Percentiles rank a stretch among this genome's conserved stretches.
Evolutionary conservation across 2,888 invertebrate genomes (phyloP).

Genomic region (Mythimna vitellina): DNA sequence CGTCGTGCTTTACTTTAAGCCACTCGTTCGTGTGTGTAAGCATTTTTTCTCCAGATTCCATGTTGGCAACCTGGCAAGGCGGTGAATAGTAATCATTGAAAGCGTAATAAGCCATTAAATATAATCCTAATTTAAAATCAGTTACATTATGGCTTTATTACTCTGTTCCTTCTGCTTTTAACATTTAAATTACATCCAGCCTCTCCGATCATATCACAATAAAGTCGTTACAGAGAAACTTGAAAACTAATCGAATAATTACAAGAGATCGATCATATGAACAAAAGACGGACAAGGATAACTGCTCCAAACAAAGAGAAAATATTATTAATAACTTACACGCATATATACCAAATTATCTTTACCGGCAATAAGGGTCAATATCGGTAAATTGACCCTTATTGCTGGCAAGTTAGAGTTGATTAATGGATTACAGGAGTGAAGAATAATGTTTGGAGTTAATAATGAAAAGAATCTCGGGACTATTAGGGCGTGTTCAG

Average conservation of each 20-base stretch:
- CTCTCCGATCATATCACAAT: constrained; percentile 50
- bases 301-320: constrained; percentile 72
- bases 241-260: constrained; percentile 65
- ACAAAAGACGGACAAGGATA: constrained; percentile 67
- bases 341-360: constrained; percentile 49
- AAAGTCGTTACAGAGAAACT: constrained; percentile 54
- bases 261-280: constrained; percentile 61
- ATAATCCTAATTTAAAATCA: background rate
- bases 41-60: too few relatives aligned
- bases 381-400: constrained; percentile 36
- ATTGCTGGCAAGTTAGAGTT: constrained; percentile 25
- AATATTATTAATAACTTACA: constrained; percentile 79
- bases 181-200: constrained; percentile 40
- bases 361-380: constrained; percentile 1
- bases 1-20: too few relatives aligned
- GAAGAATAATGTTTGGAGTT: constrained; percentile 68
- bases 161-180: background rate
- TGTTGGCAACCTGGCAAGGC: too few relatives aligned
- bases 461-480: constrained; percentile 82
- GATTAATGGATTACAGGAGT: constrained; percentile 26
- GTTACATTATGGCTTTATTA: background rate
- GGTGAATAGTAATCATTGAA: too few relatives aligned
- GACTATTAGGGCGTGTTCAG: constrained; percentile 71
- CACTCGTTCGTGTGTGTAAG: too few relatives aligned
- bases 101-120: background rate